Conservation (phyloP, 2,113 vertebrate species). For the Leptosomus discolor region DNA sequence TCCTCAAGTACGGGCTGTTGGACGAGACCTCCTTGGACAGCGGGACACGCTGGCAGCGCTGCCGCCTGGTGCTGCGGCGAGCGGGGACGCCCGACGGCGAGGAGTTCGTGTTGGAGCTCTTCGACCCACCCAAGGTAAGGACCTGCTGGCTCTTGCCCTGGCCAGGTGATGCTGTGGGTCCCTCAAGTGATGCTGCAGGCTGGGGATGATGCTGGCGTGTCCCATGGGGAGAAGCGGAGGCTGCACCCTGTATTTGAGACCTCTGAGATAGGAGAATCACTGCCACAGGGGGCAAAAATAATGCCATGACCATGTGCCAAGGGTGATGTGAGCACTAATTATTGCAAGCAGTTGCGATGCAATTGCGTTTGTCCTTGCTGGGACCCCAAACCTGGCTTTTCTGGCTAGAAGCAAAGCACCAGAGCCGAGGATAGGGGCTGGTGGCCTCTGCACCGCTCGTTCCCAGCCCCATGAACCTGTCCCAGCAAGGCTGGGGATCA, state of each 20-base stretch:
- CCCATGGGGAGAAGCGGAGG: fast-evolving
- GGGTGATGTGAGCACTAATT: fast-evolving
- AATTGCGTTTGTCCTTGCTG: neutral
- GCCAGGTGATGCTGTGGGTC: fast-evolving
- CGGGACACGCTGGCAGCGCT: constrained; percentile 87
- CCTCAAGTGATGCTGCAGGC: fast-evolving
- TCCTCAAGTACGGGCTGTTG: constrained; percentile 87
- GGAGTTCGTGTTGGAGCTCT: constrained; percentile 86
- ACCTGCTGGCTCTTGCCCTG: fast-evolving
- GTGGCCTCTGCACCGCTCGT: neutral
- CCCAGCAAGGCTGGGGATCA: neutral
- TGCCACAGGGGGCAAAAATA: no score
- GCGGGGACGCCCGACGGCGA: constrained; percentile 47
- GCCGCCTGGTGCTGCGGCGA: constrained; percentile 86
- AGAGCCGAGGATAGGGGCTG: neutral
- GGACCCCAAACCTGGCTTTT: neutral
- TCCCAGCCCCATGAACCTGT: fast-evolving
- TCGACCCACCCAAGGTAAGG: constrained; percentile 94
- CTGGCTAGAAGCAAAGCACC: neutral
- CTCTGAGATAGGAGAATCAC: neutral
- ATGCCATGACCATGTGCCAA: fast-evolving
- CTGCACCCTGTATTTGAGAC: neutral
- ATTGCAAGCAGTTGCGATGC: fast-evolving
- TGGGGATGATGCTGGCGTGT: neutral
- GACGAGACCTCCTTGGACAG: constrained; percentile 89